Evolutionary conservation across 2,888 invertebrate genomes (phyloP).

Genomic region (Eremobia ochroleuca): DNA sequence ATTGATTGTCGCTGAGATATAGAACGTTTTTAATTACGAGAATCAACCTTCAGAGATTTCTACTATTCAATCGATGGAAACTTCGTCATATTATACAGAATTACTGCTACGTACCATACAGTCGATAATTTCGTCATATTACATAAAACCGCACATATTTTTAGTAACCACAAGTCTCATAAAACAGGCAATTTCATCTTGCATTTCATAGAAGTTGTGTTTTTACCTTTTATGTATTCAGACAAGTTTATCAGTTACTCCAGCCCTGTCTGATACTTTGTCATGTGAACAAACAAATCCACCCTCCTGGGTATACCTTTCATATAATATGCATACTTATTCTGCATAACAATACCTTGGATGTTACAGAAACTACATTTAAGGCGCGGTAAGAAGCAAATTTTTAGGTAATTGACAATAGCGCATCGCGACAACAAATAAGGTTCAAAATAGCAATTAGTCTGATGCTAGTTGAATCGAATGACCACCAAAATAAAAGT

Average conservation of each 20-base stretch:
- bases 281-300: slow-evolving; percentile 38
- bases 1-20: too few species aligned
- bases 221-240: slow-evolving; percentile 8
- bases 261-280: slow-evolving; percentile 34
- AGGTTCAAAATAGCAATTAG: not conserved
- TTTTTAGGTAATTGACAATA: not conserved
- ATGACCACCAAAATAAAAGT: not conserved
- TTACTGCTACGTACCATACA: not conserved
- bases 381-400: not conserved
- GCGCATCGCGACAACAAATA: not conserved
- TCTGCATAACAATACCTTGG: slow-evolving; percentile 16
- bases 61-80: not conserved
- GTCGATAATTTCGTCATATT: not conserved
- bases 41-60: slow-evolving; percentile 16
- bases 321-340: slow-evolving; percentile 47
- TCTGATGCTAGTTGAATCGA: not conserved
- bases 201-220: not conserved
- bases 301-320: not conserved
- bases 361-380: slow-evolving; percentile 8
- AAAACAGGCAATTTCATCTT: not conserved
- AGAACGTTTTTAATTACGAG: too few species aligned
- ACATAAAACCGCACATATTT: not conserved
- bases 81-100: too few species aligned
- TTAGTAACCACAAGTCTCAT: not conserved
- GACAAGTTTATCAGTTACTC: slow-evolving; percentile 23